Base-by-base conservation (phyloP, 2,113 vertebrate genomes). In the Semnopithecus entellus region DNA sequence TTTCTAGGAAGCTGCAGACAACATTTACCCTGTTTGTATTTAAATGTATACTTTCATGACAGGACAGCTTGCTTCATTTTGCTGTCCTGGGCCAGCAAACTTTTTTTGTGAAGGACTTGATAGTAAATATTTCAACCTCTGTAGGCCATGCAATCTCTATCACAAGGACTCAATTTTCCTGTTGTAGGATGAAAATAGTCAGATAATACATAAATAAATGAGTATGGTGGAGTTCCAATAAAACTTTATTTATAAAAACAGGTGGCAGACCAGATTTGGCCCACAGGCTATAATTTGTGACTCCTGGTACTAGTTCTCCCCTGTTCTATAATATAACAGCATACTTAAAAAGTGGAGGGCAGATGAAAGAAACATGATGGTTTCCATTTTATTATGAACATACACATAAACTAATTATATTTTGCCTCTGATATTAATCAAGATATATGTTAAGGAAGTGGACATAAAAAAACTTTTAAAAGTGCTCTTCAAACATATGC, bases 11-110 rank as follows among this genome's bases (percentile, higher is more conserved):
- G 57, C 18, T 96, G 17, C 25, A 93, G 30, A 82, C 43, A 84
- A 85, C 94, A 61, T 32, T 72, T 90, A 87, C 13, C 52, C 61
- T 45, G 61, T 66, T 66, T 94, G 27, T 84, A 90, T 75, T 91
- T 96, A 80, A 91, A 45, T 73, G 22, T 76, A 76, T 2, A 91
- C 20, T 43, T 87, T n/a, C 92, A 43, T 88, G 27, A 93, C 55
- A 66, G 55, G 61, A 84, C 93, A 96, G 7, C 2, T 59, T 94
- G 90, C 18, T 93, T 93, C 17, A 66, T 83, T 90, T 96, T 93
- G 30, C 66, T 96, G 48, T 52, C 18, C 50, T 43, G 59, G 66
- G 22, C 59, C 72, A 91, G 57, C 1, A 72, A 95, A 73, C 20
- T 64, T 90, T 79, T 82, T 78, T 40, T 40, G n/a, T 66, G 64